Percentiles rank a stretch among this genome's conserved stretches.
phyloP scores from a whole-genome alignment of 1,140 invertebrate genomes.

The Magallana angulata region DNA sequence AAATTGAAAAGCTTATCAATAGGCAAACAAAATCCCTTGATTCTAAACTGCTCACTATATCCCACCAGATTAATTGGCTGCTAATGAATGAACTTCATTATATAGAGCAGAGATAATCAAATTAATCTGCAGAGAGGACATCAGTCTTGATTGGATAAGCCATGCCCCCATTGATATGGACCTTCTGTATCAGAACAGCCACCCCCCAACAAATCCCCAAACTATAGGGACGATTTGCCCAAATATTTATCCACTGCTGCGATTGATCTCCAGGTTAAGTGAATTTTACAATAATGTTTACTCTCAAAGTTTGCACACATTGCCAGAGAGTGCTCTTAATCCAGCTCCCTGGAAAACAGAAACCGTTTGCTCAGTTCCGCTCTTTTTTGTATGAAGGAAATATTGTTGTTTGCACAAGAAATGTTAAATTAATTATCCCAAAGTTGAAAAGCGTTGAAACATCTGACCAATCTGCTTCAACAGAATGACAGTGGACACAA shows the following conservation, averaged over 20 bases:
- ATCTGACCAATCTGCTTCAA: slow-evolving; percentile 1
- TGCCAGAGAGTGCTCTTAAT: slow-evolving; percentile 30
- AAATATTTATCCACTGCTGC: slow-evolving; percentile 29
- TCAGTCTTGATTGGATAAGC: background rate
- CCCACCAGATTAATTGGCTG: background rate
- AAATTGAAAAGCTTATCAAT: background rate
- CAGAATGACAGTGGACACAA: background rate
- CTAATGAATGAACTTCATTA: slow-evolving; percentile 3
- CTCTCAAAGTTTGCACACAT: slow-evolving; percentile 40
- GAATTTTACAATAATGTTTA: slow-evolving; percentile 42
- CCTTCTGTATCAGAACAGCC: slow-evolving; percentile 7
- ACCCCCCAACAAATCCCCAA: slow-evolving; percentile 7
- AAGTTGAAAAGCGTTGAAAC: background rate
- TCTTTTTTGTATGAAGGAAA: slow-evolving; percentile 31
- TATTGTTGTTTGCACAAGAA: slow-evolving; percentile 23
- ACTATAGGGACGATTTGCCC: slow-evolving; percentile 19
- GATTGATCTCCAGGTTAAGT: slow-evolving; percentile 36
- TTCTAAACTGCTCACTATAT: background rate
- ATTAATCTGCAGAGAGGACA: slow-evolving; percentile 13
- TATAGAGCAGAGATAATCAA: background rate
- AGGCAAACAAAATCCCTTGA: background rate
- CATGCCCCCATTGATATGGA: background rate
- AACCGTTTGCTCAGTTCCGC: slow-evolving; percentile 32
- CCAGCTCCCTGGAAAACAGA: slow-evolving; percentile 9
- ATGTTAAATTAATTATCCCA: slow-evolving; percentile 28